These are phyloP conservation scores for Pemphredon lugubris DNA, from an alignment of 2,888 invertebrate genomes.

Conservation along the genomic window DNA sequence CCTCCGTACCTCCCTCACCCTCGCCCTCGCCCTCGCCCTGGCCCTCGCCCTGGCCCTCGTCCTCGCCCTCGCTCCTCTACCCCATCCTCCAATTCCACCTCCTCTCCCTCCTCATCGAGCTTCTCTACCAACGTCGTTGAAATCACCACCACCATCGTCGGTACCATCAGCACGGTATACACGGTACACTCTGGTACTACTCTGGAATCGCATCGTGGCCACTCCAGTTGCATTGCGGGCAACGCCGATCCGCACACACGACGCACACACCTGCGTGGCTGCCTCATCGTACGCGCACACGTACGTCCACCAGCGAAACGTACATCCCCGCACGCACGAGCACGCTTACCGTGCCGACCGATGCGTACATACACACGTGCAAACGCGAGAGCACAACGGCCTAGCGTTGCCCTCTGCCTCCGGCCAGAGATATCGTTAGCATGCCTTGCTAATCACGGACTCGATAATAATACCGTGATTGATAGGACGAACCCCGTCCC, in stretches of 20 bases:
- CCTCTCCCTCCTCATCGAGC: slow-evolving; percentile 46
- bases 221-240: slow-evolving; percentile 74
- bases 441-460: slow-evolving; percentile 81
- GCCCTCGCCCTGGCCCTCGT: too few relatives aligned
- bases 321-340: slow-evolving; percentile 28
- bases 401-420: slow-evolving; percentile 75
- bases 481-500: slow-evolving; percentile 78
- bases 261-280: slow-evolving; percentile 40
- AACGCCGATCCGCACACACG: slow-evolving; percentile 64
- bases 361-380: slow-evolving; percentile 37
- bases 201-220: slow-evolving; percentile 70
- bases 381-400: slow-evolving; percentile 63
- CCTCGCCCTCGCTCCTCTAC: slow-evolving; percentile 34
- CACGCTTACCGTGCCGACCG: slow-evolving; percentile 38
- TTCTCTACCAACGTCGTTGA: slow-evolving; percentile 69
- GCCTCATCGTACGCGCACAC: slow-evolving; percentile 29
- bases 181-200: slow-evolving; percentile 67
- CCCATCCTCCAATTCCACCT: slow-evolving; percentile 42
- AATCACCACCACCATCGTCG: slow-evolving; percentile 69
- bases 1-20: slow-evolving; percentile 19
- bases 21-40: neutral
- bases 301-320: slow-evolving; percentile 15
- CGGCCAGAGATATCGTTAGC: slow-evolving; percentile 80
- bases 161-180: slow-evolving; percentile 64
- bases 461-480: slow-evolving; percentile 81